Evolutionary conservation across 2,888 invertebrate species (phyloP).

Genomic region (Drosophila hamatofila): DNA sequence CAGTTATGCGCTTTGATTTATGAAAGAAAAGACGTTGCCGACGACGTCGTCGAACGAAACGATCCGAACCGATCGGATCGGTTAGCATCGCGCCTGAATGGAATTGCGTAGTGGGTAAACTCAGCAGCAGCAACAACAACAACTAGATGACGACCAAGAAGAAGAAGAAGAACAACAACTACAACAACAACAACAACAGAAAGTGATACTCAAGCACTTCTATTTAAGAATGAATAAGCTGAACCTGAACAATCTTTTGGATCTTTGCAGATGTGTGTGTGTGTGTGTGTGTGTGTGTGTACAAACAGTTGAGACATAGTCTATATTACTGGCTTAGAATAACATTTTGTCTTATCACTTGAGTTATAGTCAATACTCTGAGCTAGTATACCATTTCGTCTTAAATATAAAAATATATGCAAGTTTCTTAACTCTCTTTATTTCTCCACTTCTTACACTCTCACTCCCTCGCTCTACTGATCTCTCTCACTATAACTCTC

Average conservation of each 20-base stretch:
- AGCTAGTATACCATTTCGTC: no score
- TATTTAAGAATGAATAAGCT: not conserved
- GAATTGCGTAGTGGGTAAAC: conserved; percentile 56
- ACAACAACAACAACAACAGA: not conserved
- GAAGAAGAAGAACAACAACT: not conserved
- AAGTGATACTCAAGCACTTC: not conserved
- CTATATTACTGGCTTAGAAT: not conserved
- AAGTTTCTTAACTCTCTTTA: not conserved
- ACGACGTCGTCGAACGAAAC: conserved; percentile 37
- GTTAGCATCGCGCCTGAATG: conserved; percentile 50
- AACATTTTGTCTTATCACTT: no score
- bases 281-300: not conserved
- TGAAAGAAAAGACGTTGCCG: conserved; percentile 49
- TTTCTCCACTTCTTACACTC: no score
- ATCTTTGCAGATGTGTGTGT: no score
- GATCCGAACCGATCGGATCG: conserved; percentile 15
- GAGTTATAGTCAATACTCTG: no score
- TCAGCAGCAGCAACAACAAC: conserved; percentile 11
- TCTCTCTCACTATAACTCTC: no score
- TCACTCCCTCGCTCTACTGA: no score
- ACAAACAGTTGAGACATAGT: not conserved
- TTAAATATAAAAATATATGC: not conserved
- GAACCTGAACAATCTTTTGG: no score
- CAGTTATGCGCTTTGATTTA: conserved; percentile 64
- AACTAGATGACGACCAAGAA: not conserved